Evolutionary conservation across 2,888 invertebrate species (phyloP), one percentile per base, ranked within the genome.

Genomic region (Brenthis daphne): DNA sequence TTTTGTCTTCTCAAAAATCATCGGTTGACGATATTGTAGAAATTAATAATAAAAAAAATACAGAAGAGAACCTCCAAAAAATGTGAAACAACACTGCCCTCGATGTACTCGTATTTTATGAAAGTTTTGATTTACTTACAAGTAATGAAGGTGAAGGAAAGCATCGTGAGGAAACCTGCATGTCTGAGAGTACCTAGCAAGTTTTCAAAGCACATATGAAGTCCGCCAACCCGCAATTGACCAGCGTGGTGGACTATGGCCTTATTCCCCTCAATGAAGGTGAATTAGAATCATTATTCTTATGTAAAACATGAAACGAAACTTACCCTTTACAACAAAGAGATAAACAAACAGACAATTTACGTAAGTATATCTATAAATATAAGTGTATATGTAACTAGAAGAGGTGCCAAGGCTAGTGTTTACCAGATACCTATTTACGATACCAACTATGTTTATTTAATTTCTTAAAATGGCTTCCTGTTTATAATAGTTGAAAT

Each of bases 401-500:
- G 77, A 74, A 72, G 77, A 76, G 57, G 73, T 74, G 73, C 76
- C 79, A 80, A 80, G 79, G 80, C 73, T 24, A 43, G 37, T 76
- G 72, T 70, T 74, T 69, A 71, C 71, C 76, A 76, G 76, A 78
- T 78, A 77, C 75, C 74, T 74, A 73, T 78, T 79, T 78, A 77
- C 71, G 76, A 76, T 70, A 70, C 63, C 61, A 37, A 43, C 67
- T 66, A 67, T 76, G 81, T 80, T 81, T 79, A 79, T 82, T 80
- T 79, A 77, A 77, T 80, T 78, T 77, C 74, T 75, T 71, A 73
- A 72, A 74, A 72, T 72, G 74, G 70, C 77, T 82, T 82, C 81
- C 81, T 80, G 80, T 79, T 79, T 79, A 77, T 75, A 63, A 69
- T 68, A 65, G 64, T 54, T 60, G 66, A 69, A 72, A 70, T 68